phyloP scores from a whole-genome alignment of 1,140 invertebrate species.

The Cheumatopsyche charites region DNA sequence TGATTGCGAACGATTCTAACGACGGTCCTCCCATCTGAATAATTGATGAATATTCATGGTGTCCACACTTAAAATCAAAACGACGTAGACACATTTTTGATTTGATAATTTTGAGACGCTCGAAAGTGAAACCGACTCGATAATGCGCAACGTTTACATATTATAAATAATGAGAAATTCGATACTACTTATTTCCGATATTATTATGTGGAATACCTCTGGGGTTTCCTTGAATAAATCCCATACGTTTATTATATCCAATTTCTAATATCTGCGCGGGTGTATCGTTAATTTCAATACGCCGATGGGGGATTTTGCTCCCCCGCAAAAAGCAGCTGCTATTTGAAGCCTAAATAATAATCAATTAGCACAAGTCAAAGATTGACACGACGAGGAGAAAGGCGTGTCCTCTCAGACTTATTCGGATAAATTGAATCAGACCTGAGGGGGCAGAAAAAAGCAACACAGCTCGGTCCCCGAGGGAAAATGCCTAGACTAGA shows the following conservation, averaged over 20 bases:
- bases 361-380: constrained; percentile 48
- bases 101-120: background rate
- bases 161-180: too few species aligned
- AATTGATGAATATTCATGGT: constrained; percentile 42
- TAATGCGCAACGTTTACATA: too few species aligned
- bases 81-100: constrained; percentile 10
- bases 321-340: constrained; percentile 24
- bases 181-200: too few species aligned
- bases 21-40: constrained; percentile 25
- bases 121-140: too few species aligned
- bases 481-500: constrained; percentile 4
- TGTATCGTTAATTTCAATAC: constrained; percentile 7
- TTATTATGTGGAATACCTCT: too few species aligned
- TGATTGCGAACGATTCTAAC: constrained; percentile 30
- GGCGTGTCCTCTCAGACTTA: constrained; percentile 39
- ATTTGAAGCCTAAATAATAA: constrained; percentile 48
- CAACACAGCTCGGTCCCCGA: background rate
- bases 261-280: too few species aligned
- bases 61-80: constrained; percentile 31
- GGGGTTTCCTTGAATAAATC: too few species aligned
- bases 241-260: too few species aligned
- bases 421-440: constrained; percentile 46
- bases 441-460: constrained; percentile 20
- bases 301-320: background rate
- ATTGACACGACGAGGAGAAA: constrained; percentile 44